Conservation (phyloP, 2,113 vertebrate genomes). For the Tringa solitaria region DNA sequence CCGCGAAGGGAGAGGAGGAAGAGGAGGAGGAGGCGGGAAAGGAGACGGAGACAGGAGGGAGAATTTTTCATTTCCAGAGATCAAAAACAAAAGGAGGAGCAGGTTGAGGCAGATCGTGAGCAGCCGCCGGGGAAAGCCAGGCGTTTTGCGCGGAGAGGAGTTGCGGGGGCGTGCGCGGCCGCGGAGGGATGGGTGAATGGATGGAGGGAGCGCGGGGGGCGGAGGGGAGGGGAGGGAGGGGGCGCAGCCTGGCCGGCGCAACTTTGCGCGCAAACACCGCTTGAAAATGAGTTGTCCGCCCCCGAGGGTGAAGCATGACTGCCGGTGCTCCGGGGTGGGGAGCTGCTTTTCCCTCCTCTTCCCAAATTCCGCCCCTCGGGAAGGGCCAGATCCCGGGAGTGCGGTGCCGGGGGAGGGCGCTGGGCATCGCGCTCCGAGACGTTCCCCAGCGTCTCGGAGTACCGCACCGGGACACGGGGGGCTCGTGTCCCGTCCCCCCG, state of each 20-base stretch:
- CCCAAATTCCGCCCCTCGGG: not conserved
- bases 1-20: not conserved
- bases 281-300: not conserved
- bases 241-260: not conserved
- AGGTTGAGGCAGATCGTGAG: constrained; percentile 26
- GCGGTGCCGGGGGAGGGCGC: not conserved
- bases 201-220: not conserved
- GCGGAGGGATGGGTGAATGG: not conserved
- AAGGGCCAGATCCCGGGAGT: not conserved
- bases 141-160: not conserved
- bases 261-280: not conserved
- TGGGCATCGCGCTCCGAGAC: not conserved
- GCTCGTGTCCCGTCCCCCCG: too few relatives aligned
- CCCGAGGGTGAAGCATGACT: not conserved
- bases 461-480: not conserved
- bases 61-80: not conserved
- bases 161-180: not conserved
- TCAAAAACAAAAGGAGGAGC: constrained; percentile 48
- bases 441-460: too few relatives aligned
- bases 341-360: not conserved
- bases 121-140: not conserved
- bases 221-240: too few relatives aligned
- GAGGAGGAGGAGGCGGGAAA: not conserved
- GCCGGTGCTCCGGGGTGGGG: too few relatives aligned
- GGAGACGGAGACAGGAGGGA: not conserved